Percentiles rank a stretch among this genome's conserved stretches.
Evolutionary conservation across 2,113 vertebrate species (phyloP).

Genomic region (Zootoca vivipara): DNA sequence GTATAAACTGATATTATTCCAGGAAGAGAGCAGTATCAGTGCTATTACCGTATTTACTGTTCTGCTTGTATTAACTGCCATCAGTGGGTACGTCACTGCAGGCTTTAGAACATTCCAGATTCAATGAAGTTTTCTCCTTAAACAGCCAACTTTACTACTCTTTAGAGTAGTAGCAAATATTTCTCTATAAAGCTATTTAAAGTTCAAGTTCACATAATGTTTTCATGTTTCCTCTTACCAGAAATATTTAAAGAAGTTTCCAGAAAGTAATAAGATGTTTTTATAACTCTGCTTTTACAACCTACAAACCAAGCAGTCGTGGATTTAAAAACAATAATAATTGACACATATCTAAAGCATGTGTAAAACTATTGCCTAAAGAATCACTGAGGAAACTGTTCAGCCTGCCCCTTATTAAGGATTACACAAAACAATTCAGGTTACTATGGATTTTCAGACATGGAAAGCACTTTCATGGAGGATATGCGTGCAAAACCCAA

Average conservation of each 20-base stretch:
- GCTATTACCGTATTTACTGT: background rate
- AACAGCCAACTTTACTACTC: background rate
- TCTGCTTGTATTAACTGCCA: background rate
- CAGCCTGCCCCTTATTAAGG: background rate
- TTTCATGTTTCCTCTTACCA: background rate
- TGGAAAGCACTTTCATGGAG: background rate
- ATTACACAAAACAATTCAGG: background rate
- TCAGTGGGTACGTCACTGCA: background rate
- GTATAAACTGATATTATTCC: background rate
- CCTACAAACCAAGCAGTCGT: background rate
- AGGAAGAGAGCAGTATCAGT: background rate
- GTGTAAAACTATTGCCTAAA: background rate
- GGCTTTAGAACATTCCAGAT: background rate
- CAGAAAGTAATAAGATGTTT: conserved; percentile 5
- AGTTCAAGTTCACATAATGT: background rate
- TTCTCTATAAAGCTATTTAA: background rate
- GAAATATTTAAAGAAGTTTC: conserved; percentile 4
- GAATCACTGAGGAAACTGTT: background rate
- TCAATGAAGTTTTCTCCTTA: background rate
- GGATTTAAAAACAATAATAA: background rate
- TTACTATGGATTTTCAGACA: background rate
- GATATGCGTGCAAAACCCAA: background rate
- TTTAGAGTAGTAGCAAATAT: background rate
- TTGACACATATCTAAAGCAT: background rate
- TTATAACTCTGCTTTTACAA: background rate